Conservation (phyloP, 2,797 vertebrate species). For the Emys orbicularis region DNA sequence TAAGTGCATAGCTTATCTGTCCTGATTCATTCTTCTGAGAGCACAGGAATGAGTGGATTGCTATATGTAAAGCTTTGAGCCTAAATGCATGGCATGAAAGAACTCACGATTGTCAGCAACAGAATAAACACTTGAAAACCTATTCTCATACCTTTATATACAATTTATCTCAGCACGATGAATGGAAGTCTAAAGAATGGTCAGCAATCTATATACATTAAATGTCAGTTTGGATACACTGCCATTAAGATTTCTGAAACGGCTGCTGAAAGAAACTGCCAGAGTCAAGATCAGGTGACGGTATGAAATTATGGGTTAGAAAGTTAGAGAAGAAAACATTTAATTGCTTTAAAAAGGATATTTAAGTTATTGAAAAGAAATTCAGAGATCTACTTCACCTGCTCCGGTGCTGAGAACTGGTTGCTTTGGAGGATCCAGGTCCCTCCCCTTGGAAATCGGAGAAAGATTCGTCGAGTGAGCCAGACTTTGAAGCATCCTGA, state of each 20-base stretch:
- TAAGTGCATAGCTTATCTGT: background rate
- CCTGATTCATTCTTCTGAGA: background rate
- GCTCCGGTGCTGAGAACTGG: constrained; percentile 85
- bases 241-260: background rate
- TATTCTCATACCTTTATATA: background rate
- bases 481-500: constrained; percentile 95
- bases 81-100: constrained; percentile 23
- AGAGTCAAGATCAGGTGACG: background rate
- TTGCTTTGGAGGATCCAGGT: constrained; percentile 79
- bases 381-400: constrained; percentile 82
- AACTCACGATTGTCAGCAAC: background rate
- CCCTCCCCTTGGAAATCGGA: constrained; percentile 92
- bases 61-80: background rate
- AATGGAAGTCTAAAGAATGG: constrained; percentile 14
- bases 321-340: constrained; percentile 22
- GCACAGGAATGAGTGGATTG: background rate
- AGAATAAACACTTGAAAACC: constrained; percentile 15
- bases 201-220: constrained; percentile 25
- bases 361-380: constrained; percentile 14
- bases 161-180: constrained; percentile 34
- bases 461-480: constrained; percentile 89
- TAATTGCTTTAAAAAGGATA: background rate
- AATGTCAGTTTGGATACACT: constrained; percentile 19
- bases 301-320: constrained; percentile 29
- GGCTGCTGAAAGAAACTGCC: constrained; percentile 17